A percentile compares a stretch with the other conserved stretches of the same genome.
Evolutionary conservation across 2,113 vertebrate genomes (phyloP).

Genomic region (Bos javanicus): DNA sequence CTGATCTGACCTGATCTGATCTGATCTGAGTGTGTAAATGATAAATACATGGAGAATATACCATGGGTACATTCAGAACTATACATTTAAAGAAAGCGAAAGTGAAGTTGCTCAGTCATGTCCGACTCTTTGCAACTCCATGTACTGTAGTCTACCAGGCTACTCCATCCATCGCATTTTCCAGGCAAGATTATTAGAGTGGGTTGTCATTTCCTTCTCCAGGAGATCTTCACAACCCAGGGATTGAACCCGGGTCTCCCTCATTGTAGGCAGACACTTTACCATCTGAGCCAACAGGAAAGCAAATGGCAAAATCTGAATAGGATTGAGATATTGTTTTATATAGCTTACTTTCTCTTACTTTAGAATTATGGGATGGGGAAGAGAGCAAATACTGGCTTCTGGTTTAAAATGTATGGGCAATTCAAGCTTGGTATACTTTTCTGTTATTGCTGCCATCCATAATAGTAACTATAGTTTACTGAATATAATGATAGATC

Average conservation of each 20-base stretch:
- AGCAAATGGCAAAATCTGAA: background rate
- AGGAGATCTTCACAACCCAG: background rate
- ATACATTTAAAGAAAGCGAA: background rate
- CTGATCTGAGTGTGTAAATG: background rate
- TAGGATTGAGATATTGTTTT: background rate
- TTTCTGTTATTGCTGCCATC: background rate
- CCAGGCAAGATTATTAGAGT: background rate
- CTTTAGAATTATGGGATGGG: background rate
- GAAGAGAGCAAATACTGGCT: background rate
- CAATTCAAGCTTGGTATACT: background rate
- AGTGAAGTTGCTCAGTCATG: rapidly evolving
- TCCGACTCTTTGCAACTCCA: background rate
- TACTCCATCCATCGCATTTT: background rate
- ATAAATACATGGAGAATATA: background rate
- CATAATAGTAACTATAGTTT: background rate
- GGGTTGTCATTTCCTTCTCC: background rate
- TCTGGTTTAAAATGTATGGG: background rate
- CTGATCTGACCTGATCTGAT: no score
- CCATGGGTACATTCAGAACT: background rate
- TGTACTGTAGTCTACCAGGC: background rate
- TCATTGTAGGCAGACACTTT: background rate
- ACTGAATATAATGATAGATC: background rate
- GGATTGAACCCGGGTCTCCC: background rate
- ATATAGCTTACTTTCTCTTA: background rate
- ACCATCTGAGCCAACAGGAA: background rate